Evolutionary conservation across 2,888 invertebrate species (phyloP), one percentile per base, ranked within the genome.

Genomic region (Zaprionus bogoriensis): DNA sequence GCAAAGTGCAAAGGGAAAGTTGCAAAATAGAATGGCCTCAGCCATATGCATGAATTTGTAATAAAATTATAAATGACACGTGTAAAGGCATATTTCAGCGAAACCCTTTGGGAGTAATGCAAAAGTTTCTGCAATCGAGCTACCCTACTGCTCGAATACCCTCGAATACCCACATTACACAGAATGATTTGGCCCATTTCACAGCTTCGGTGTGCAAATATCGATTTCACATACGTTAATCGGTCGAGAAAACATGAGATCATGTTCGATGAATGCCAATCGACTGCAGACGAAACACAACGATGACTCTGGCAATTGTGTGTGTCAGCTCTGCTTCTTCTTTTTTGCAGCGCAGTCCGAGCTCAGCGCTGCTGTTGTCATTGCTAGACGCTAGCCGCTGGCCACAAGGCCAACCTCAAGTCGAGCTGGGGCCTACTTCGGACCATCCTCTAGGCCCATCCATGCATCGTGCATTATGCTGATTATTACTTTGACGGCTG

Each of bases 401-500:
- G 50, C 44, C 45, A 25, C 67, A 70, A 72, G 73, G 73, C 58
- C 73, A 67, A 30, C 57, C 14, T 30, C 41, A 32, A 19, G 20
- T 25, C 19, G 38, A 51, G 46, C 54, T 55, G 25, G 4, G 28
- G n/a, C 47, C 51, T 32, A 48, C 23, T 44, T 44, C 55, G 42
- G 50, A 44, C 32, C 69, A 28, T 36, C 23, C 54, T 46, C 51
- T 51, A 42, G 19, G 32, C n/a, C 47, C 28, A 42, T 19, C 38
- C 45, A 23, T 69, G 60, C 65, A 52, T 54, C 53, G 48, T 45
- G 58, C 45, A 78, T 67, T 65, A 67, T 66, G 55, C 61, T 67
- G 63, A 66, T 53, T 60, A 70, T 79, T 71, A 74, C 75, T 68
- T 48, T 71, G 57, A 65, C 73, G 61, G 52, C 61, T 80, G 5